Evolutionary conservation across 1,140 invertebrate species (phyloP).

Genomic region (Drosophila orosa): DNA sequence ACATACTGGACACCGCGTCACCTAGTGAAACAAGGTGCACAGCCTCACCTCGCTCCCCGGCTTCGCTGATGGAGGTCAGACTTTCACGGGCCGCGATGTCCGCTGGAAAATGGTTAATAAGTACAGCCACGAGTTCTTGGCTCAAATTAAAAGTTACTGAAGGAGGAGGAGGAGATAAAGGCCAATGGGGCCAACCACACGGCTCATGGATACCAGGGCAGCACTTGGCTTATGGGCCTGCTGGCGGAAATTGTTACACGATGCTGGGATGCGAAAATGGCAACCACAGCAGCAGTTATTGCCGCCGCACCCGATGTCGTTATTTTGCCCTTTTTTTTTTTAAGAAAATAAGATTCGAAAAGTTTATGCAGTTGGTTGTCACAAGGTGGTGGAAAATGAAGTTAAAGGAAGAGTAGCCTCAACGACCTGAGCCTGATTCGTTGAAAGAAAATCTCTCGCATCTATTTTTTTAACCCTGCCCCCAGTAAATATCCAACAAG

Average conservation of each 20-base stretch:
- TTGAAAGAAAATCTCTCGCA: constrained; percentile 24
- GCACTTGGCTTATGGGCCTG: constrained; percentile 46
- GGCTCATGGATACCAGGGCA: not conserved
- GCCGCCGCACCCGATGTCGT: constrained; percentile 21
- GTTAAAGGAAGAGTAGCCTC: constrained; percentile 13
- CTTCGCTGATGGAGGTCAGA: constrained; percentile 8
- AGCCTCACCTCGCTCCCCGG: constrained; percentile 14
- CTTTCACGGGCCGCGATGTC: constrained; percentile 11
- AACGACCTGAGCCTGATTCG: constrained; percentile 50
- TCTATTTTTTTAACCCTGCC: not conserved
- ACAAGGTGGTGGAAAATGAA: constrained; percentile 62
- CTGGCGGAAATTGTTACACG: constrained; percentile 75
- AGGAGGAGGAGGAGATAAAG: constrained; percentile 45
- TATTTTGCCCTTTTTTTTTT: constrained; percentile 30
- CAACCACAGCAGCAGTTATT: constrained; percentile 50
- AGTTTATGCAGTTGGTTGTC: constrained; percentile 76
- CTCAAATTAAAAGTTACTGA: constrained; percentile 80
- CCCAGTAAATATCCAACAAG: constrained; percentile 65
- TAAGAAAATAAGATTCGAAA: constrained; percentile 75
- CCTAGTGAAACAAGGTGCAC: constrained; percentile 24
- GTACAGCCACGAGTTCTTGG: constrained; percentile 62
- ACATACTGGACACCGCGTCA: constrained; percentile 49
- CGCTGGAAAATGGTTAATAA: constrained; percentile 64
- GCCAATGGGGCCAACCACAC: constrained; percentile 8
- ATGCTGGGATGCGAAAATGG: constrained; percentile 44